A percentile compares a stretch with the other conserved stretches of the same genome.
phyloP scores from a whole-genome alignment of 2,797 vertebrate genomes.

The Furcifer pardalis region DNA sequence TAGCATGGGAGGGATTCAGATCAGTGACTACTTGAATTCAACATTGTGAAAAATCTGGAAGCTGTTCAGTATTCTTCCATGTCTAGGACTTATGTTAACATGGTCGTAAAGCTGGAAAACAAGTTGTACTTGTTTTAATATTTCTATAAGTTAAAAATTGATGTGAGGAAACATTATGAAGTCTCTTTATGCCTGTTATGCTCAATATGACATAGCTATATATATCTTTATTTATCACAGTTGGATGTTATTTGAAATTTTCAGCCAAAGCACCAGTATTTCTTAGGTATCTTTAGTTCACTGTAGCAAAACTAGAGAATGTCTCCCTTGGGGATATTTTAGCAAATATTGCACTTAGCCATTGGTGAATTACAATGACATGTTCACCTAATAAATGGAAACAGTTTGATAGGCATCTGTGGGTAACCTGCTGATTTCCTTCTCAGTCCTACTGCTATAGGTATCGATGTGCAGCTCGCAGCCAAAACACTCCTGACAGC shows the following conservation, averaged over 20 bases:
- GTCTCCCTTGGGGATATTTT: neutral
- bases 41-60: neutral
- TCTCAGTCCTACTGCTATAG: conserved; percentile 95
- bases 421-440: neutral
- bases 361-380: neutral
- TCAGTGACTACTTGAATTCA: neutral
- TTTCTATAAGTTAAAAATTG: neutral
- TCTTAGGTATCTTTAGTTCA: neutral
- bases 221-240: too few species aligned
- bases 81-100: neutral
- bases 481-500: conserved; percentile 95
- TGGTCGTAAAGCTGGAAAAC: neutral
- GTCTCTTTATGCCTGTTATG: neutral
- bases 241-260: neutral
- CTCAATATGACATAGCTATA: neutral
- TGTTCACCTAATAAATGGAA: neutral
- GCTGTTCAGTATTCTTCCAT: neutral
- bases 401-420: neutral
- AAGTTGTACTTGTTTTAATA: neutral
- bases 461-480: conserved; percentile 95
- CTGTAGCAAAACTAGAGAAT: neutral
- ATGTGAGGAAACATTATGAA: neutral
- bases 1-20: neutral
- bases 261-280: neutral
- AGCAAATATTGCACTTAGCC: neutral